A percentile compares a stretch with the other conserved stretches of the same genome.
phyloP scores from a whole-genome alignment of 2,888 invertebrate genomes.

The Dione juno region DNA sequence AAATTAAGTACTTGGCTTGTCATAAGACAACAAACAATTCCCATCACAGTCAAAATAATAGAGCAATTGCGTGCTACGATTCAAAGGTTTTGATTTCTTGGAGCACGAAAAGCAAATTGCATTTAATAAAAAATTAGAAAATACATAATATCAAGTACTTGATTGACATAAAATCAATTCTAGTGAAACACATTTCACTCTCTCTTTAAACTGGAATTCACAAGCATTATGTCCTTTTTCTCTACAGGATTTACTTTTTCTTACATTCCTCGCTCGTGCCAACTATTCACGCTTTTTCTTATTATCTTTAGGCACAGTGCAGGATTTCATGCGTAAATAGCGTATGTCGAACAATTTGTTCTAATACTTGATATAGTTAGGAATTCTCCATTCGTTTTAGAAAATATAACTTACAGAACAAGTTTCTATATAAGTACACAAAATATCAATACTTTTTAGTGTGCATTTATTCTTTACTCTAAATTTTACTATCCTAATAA shows the following conservation, averaged over 20 bases:
- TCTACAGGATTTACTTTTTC: constrained; percentile 53
- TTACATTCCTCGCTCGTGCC: constrained; percentile 75
- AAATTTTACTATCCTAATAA: too few species aligned
- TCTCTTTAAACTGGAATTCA: constrained; percentile 11
- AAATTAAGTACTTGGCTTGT: not conserved
- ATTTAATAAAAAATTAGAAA: not conserved
- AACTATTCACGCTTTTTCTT: constrained; percentile 60
- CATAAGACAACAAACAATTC: constrained; percentile 32
- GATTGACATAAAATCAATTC: constrained; percentile 46
- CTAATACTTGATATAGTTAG: constrained; percentile 31
- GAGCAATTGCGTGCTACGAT: constrained; percentile 71
- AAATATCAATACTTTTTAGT: not conserved
- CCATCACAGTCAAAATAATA: constrained; percentile 62
- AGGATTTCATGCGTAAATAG: constrained; percentile 40
- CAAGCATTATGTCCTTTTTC: constrained; percentile 34
- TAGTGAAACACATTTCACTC: not conserved
- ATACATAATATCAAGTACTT: not conserved
- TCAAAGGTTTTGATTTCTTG: constrained; percentile 61
- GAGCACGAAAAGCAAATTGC: constrained; percentile 49
- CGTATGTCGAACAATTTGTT: constrained; percentile 36
- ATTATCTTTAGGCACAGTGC: constrained; percentile 49
- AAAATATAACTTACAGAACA: not conserved
- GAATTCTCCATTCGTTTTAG: constrained; percentile 26
- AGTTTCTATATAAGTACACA: not conserved
- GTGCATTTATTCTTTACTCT: not conserved